Conservation (phyloP, 2,113 vertebrate genomes). For the Anhinga rufa region DNA sequence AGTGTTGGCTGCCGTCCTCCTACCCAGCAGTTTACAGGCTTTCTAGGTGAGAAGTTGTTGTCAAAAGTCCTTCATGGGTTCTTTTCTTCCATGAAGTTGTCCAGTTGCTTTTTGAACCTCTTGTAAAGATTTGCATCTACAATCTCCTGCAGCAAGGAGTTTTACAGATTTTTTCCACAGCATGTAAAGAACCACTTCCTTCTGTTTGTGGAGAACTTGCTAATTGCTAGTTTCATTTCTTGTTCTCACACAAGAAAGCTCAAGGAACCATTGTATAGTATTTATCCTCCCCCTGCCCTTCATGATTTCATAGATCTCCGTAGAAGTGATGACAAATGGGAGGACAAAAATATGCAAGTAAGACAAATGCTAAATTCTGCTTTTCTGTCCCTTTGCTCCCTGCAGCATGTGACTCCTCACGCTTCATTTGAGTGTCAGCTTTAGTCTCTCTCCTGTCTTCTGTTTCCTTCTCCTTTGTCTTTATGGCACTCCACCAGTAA, state of each 20-base stretch:
- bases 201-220: neutral
- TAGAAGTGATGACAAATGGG: neutral
- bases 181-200: neutral
- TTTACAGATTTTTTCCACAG: neutral
- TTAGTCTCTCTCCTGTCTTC: neutral
- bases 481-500: neutral
- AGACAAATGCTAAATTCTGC: neutral
- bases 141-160: neutral
- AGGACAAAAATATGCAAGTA: neutral
- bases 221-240: neutral
- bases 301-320: neutral
- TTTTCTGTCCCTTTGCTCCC: neutral
- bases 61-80: neutral
- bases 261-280: neutral
- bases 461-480: neutral
- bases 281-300: neutral
- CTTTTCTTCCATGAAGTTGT: neutral
- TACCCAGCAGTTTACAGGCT: neutral
- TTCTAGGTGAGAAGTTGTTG: neutral
- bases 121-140: neutral
- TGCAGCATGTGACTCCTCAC: neutral
- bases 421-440: neutral
- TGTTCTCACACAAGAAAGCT: neutral
- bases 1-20: neutral
- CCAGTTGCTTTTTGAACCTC: neutral